phyloP scores from a whole-genome alignment of 2,797 vertebrate species.

The Gymnoscopelus braueri region DNA sequence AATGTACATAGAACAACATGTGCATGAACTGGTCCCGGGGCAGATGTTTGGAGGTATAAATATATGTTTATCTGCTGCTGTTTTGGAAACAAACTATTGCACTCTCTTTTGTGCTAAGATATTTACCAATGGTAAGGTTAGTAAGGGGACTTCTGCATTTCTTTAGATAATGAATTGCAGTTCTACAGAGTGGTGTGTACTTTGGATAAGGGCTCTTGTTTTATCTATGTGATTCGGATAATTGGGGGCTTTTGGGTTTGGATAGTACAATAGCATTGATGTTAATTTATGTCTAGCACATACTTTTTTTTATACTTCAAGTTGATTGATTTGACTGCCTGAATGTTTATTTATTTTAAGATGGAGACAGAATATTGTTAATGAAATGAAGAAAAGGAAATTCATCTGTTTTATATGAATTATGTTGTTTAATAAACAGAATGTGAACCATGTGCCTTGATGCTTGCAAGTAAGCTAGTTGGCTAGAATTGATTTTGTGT shows the following conservation, averaged over 20 bases:
- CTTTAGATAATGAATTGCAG: neutral
- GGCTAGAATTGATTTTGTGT: neutral
- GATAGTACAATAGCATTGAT: constrained; percentile 17
- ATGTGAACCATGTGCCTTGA: too few species aligned
- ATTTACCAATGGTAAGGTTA: neutral
- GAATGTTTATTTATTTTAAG: constrained; percentile 65
- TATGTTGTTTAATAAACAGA: constrained; percentile 35
- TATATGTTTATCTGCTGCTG: constrained; percentile 14
- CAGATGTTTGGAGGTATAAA: constrained; percentile 15
- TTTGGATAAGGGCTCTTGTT: constrained; percentile 7
- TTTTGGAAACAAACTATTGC: constrained; percentile 17
- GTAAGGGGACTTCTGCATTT: neutral
- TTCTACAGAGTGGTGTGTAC: neutral
- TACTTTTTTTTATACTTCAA: constrained; percentile 34
- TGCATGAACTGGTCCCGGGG: neutral
- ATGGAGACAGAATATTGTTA: constrained; percentile 24
- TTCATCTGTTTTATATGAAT: constrained; percentile 33
- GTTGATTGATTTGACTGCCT: constrained; percentile 18
- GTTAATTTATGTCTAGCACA: constrained; percentile 16
- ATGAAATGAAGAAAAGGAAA: constrained; percentile 33
- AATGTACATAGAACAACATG: neutral
- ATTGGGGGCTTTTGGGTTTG: constrained; percentile 30
- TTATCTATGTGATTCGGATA: constrained; percentile 12
- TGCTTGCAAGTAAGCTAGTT: neutral
- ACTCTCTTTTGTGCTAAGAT: constrained; percentile 27